A percentile compares a stretch with the other conserved stretches of the same genome.
phyloP scores from a whole-genome alignment of 2,113 vertebrate species.

The Coturnix japonica region DNA sequence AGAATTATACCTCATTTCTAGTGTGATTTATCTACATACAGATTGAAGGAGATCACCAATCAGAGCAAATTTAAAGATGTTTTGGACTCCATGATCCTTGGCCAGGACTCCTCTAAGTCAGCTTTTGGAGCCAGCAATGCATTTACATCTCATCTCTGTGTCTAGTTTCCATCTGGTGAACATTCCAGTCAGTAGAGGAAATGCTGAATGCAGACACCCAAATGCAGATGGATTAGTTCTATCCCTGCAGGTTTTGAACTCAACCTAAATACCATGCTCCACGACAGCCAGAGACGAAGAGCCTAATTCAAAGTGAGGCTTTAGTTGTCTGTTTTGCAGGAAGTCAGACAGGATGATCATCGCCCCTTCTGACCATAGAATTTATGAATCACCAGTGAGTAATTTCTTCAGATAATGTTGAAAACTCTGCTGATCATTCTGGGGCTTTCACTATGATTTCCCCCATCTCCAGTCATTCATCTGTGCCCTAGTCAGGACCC shows the following conservation, averaged over 20 bases:
- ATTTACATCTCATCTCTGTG: background rate
- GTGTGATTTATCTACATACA: background rate
- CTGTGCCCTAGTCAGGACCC: background rate
- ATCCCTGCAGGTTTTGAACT: background rate
- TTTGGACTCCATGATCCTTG: background rate
- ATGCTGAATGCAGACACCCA: background rate
- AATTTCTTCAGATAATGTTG: slow-evolving; percentile 46
- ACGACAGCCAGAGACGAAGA: background rate
- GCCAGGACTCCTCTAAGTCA: background rate
- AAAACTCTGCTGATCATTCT: slow-evolving; percentile 32
- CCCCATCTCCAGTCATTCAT: slow-evolving; percentile 21
- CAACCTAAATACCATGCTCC: background rate
- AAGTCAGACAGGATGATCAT: background rate
- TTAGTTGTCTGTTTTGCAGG: background rate
- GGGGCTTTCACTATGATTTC: slow-evolving; percentile 51
- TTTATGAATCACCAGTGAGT: slow-evolving; percentile 58
- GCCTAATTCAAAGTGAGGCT: background rate
- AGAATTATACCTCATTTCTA: background rate
- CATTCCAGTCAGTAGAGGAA: background rate
- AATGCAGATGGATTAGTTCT: background rate
- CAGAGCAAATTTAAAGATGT: background rate
- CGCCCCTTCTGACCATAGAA: background rate
- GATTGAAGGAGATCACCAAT: background rate
- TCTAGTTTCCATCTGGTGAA: background rate
- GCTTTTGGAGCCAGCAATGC: background rate